Evolutionary conservation across 2,888 invertebrate genomes (phyloP).

Genomic region (Coleophora deauratella): DNA sequence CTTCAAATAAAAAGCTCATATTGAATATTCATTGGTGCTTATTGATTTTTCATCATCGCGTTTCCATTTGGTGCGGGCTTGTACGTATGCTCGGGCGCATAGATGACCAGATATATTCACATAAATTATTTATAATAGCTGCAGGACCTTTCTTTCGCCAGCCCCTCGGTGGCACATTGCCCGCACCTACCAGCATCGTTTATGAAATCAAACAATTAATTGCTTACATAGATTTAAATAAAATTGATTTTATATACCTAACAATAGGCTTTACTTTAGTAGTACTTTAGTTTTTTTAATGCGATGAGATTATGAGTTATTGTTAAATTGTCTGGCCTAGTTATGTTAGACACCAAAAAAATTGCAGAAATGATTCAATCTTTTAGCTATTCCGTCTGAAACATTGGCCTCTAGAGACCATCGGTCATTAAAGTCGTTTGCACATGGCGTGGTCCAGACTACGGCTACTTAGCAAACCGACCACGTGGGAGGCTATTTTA

Average conservation of each 20-base stretch:
- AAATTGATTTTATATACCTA: conserved; percentile 13
- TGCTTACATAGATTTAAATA: conserved; percentile 44
- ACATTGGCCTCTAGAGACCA: conserved; percentile 1
- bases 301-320: too few species aligned
- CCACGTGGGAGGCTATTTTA: conserved; percentile 1
- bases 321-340: too few species aligned
- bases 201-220: conserved; percentile 49
- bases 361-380: too few species aligned
- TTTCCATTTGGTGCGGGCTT: conserved; percentile 25
- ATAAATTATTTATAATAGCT: neutral
- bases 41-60: conserved; percentile 36
- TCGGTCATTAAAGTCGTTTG: conserved; percentile 7
- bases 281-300: too few species aligned
- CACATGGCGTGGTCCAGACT: conserved; percentile 1
- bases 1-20: conserved; percentile 28
- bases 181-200: conserved; percentile 38
- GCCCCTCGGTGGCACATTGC: conserved; percentile 16
- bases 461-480: neutral
- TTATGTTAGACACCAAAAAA: too few species aligned
- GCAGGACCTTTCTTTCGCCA: conserved; percentile 1
- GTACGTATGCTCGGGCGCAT: conserved; percentile 35
- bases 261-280: too few species aligned
- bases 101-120: conserved; percentile 16
- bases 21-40: conserved; percentile 35
- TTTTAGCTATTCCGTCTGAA: too few species aligned